A percentile compares a stretch with the other conserved stretches of the same genome.
Conservation (phyloP, 2,888 invertebrate species). For the Lingula anatina region DNA sequence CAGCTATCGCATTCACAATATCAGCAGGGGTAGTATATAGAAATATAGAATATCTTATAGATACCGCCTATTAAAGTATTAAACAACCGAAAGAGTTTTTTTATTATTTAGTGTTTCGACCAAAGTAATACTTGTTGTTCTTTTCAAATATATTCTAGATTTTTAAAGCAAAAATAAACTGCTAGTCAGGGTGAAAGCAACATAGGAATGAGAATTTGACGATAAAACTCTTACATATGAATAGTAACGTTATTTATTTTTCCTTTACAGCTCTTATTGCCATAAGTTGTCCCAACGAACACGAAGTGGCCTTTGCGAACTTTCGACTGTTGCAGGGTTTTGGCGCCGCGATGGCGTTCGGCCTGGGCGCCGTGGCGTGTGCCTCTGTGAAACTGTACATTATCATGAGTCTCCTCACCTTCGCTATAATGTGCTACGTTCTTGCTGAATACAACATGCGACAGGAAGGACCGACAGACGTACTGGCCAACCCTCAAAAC, state of each 20-base stretch:
- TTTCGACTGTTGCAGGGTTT: slow-evolving; percentile 47
- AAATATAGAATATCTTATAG: too few relatives aligned
- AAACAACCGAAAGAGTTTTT: too few relatives aligned
- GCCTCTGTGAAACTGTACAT: slow-evolving; percentile 41
- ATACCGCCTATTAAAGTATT: too few relatives aligned
- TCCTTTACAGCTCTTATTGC: slow-evolving; percentile 41
- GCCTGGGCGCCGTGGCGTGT: slow-evolving; percentile 37
- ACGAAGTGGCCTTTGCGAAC: slow-evolving; percentile 49
- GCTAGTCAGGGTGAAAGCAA: neutral
- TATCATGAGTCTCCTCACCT: slow-evolving; percentile 39
- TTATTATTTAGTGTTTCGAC: too few relatives aligned
- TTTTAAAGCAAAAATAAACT: too few relatives aligned
- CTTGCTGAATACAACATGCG: slow-evolving; percentile 44
- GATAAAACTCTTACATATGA: neutral
- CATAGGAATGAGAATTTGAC: neutral
- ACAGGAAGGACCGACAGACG: slow-evolving; percentile 15
- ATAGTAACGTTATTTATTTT: slow-evolving; percentile 1
- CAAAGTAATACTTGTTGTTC: too few relatives aligned
- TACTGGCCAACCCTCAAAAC: too few relatives aligned
- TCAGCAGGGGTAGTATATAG: too few relatives aligned
- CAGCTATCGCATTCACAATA: too few relatives aligned
- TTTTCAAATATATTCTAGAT: too few relatives aligned
- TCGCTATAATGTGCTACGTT: slow-evolving; percentile 46
- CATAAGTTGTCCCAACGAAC: slow-evolving; percentile 43
- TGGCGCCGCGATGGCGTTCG: slow-evolving; percentile 43